These are phyloP conservation scores for Ridgeia piscesae DNA, from an alignment of 1,140 invertebrate species.

Conservation along the genomic window DNA sequence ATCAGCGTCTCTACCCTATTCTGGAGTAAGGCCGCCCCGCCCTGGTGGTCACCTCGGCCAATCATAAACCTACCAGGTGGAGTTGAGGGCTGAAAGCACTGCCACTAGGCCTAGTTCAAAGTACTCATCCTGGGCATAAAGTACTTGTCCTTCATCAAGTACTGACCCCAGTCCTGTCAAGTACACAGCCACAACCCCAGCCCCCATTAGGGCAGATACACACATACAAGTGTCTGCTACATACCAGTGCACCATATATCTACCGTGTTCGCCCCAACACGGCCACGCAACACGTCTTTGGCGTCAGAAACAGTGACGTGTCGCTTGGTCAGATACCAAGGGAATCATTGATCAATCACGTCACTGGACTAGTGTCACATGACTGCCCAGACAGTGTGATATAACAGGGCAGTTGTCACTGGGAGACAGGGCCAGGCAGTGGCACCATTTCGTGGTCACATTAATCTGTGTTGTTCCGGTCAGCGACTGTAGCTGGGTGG, in stretches of 20 bases:
- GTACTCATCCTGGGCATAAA: no score
- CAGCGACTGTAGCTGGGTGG: neutral
- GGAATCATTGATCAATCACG: slow-evolving; percentile 1
- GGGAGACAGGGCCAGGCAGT: neutral
- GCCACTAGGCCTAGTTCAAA: no score
- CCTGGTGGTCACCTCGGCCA: no score
- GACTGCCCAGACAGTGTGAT: neutral
- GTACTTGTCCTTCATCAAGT: no score
- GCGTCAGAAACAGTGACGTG: neutral
- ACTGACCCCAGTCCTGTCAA: no score
- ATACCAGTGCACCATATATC: neutral
- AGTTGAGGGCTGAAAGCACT: no score
- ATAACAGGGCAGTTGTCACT: neutral
- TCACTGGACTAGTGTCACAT: neutral
- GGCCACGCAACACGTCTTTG: neutral
- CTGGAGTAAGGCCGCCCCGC: no score
- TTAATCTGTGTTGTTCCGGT: neutral
- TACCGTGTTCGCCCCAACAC: neutral
- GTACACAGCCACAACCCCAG: no score
- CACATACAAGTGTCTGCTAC: neutral
- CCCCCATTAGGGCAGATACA: neutral
- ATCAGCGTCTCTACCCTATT: no score
- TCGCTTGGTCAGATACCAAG: neutral
- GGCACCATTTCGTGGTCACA: neutral
- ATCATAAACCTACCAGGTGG: no score